Percentiles rank a stretch among this genome's conserved stretches.
These are phyloP conservation scores for Horisme vitalbata DNA, from an alignment of 2,888 invertebrate genomes.

Conservation along the genomic window DNA sequence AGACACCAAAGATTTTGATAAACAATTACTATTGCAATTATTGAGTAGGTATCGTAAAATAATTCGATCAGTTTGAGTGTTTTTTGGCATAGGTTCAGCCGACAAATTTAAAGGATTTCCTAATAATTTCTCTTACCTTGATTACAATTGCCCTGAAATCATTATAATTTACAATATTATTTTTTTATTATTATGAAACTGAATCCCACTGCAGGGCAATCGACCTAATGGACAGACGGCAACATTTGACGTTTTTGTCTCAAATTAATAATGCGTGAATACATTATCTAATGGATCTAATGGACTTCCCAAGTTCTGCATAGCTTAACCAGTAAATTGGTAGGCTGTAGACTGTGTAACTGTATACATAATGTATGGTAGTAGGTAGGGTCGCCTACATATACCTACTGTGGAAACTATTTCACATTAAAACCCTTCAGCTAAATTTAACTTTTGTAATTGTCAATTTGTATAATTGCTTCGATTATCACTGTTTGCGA, in stretches of 20 bases:
- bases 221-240: conserved; percentile 30
- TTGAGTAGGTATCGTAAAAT: too few species aligned
- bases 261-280: conserved; percentile 38
- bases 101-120: too few species aligned
- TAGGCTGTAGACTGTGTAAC: too few species aligned
- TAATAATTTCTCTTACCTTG: too few species aligned
- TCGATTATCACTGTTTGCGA: conserved; percentile 14
- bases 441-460: conserved; percentile 44
- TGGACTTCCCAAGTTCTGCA: conserved; percentile 28
- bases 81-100: too few species aligned
- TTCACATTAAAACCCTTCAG: conserved; percentile 25
- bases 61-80: too few species aligned
- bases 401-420: conserved; percentile 21
- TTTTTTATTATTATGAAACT: too few species aligned
- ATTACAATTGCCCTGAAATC: too few species aligned
- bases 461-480: conserved; percentile 36
- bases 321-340: conserved; percentile 36
- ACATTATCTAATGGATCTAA: conserved; percentile 38
- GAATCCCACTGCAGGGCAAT: too few species aligned
- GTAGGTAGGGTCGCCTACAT: conserved; percentile 8
- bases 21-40: too few species aligned
- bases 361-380: conserved; percentile 50
- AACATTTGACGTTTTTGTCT: conserved; percentile 39
- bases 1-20: too few species aligned
- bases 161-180: too few species aligned